Conservation (phyloP, 2,888 invertebrate genomes). For the Tetragnatha montana region DNA sequence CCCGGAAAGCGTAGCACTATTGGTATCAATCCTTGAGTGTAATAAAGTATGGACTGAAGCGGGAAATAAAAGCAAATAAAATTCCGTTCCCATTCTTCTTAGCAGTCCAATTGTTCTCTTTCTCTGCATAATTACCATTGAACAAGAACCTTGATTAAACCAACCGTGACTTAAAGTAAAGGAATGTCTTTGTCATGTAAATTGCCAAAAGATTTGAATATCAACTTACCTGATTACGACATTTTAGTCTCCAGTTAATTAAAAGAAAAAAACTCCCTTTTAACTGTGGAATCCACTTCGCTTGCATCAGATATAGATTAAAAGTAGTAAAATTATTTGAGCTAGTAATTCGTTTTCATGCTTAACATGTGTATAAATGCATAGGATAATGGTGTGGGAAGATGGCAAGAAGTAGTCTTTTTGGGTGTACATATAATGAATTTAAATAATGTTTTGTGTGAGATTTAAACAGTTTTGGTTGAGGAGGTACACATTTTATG, state of each 20-base stretch:
- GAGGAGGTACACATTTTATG: too few relatives aligned
- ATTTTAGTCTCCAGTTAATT: conserved; percentile 59
- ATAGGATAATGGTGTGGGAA: not conserved
- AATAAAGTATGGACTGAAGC: conserved; percentile 24
- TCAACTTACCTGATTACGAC: conserved; percentile 62
- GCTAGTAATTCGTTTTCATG: not conserved
- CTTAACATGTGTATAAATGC: not conserved
- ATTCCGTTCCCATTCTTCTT: conserved; percentile 42
- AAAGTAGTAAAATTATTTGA: conserved; percentile 6
- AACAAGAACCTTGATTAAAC: conserved; percentile 68
- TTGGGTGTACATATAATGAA: too few relatives aligned
- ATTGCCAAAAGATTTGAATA: conserved; percentile 67
- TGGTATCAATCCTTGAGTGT: conserved; percentile 8
- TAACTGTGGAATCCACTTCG: conserved; percentile 39
- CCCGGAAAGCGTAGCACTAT: not conserved
- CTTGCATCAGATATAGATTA: conserved; percentile 6
- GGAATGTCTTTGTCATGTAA: conserved; percentile 64
- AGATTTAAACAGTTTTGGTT: too few relatives aligned
- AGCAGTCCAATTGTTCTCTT: conserved; percentile 52
- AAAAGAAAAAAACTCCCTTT: conserved; percentile 60
- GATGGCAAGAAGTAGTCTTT: too few relatives aligned
- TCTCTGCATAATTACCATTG: conserved; percentile 59
- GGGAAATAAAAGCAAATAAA: conserved; percentile 50
- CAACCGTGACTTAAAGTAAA: conserved; percentile 65
- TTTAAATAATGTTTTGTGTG: too few relatives aligned